These are phyloP conservation scores for Philonicus albiceps DNA, from an alignment of 2,888 invertebrate species.

Conservation along the genomic window DNA sequence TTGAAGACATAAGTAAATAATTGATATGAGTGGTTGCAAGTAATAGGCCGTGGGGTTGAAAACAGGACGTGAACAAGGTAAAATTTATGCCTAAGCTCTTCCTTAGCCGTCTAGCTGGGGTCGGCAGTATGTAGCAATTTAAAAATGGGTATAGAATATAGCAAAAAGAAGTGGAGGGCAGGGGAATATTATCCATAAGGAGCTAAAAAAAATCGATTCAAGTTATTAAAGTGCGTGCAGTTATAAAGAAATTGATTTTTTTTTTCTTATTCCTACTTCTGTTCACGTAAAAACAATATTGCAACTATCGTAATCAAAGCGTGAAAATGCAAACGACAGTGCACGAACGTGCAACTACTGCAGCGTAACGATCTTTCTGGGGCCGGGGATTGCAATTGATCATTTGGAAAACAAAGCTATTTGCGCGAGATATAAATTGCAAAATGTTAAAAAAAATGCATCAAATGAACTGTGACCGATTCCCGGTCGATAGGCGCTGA, in stretches of 20 bases:
- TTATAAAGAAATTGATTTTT: background rate
- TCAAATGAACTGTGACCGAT: background rate
- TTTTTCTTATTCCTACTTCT: background rate
- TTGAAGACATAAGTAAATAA: constrained; percentile 49
- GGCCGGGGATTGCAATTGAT: background rate
- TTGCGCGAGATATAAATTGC: background rate
- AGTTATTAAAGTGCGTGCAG: background rate
- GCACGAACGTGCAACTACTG: background rate
- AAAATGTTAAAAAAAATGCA: background rate
- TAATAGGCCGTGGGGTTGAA: constrained; percentile 36
- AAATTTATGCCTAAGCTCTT: constrained; percentile 27
- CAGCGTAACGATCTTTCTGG: background rate
- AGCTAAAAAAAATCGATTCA: background rate
- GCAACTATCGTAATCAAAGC: background rate
- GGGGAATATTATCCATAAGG: background rate
- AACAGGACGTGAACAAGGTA: constrained; percentile 17
- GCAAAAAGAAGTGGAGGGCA: background rate
- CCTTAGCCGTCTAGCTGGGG: background rate
- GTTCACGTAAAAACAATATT: background rate
- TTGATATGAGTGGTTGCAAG: constrained; percentile 46
- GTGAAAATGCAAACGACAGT: background rate
- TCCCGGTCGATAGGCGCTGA: background rate
- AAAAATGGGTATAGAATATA: background rate
- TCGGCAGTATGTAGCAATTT: background rate
- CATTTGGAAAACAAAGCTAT: background rate